Evolutionary conservation across 2,113 vertebrate species (phyloP), one percentile per base, ranked within the genome.

Genomic region (Zosterops borbonicus): DNA sequence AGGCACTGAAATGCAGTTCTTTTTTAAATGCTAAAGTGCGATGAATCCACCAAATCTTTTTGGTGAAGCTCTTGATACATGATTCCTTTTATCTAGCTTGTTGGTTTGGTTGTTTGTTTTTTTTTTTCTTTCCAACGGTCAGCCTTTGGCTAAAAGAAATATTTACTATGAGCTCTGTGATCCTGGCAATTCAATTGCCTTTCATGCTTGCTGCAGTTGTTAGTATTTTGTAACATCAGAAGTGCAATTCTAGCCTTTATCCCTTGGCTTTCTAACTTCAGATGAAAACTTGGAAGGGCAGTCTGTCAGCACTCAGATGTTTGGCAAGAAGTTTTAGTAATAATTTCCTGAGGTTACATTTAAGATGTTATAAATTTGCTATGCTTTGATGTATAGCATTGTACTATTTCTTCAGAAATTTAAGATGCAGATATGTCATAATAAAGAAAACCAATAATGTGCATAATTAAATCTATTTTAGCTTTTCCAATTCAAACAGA

Each of bases 281-380:
- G 79, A 83, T 90, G 76, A 96, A 93, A 96, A 94, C 55, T 86
- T 95, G 83, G 94, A 96, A 82, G 56, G 70, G 49, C 78, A 89
- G 78, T 82, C 84, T 95, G 95, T 95, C 94, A 96, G 83, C 73
- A 80, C 55, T 94, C 75, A 94, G 79, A 88, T 86, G 33, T 88
- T 93, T 96, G 94, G 92, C 94, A 94, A 94, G 76, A 83, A 77
- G 50, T 60, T 88, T 74, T 92, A 93, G 75, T 77, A 88, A 90
- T 96, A 62, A 69, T 96, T 95, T 96, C 95, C 92, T 96, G 88
- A 93, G 83, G 79, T 90, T 93, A 83, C 37, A 77, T 94, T 88
- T 91, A 93, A 90, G 82, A 92, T 78, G 75, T 83, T 92, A 73
- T 93, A 95, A 94, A 97, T 95, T 80, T 88, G 79, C 82, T 88